phyloP scores from a whole-genome alignment of 2,888 invertebrate species.

The Zygogramma bicolorata region DNA sequence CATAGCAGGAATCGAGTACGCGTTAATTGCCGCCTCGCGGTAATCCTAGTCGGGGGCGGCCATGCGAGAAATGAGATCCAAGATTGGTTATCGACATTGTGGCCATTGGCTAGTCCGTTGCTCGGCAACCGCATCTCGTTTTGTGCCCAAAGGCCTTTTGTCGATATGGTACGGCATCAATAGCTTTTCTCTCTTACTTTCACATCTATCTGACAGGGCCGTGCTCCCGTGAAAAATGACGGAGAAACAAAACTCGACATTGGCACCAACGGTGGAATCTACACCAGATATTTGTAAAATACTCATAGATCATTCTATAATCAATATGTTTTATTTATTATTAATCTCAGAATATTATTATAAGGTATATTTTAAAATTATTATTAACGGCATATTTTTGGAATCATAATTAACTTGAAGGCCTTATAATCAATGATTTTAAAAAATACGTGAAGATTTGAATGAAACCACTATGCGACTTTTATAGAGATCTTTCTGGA shows the following conservation, averaged over 20 bases:
- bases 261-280: no score
- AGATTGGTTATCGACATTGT: conserved; percentile 66
- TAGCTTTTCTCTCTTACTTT: conserved; percentile 9
- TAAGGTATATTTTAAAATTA: no score
- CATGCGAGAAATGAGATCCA: conserved; percentile 67
- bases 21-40: conserved; percentile 56
- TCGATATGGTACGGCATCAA: conserved; percentile 1
- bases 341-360: no score
- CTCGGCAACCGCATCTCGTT: conserved; percentile 61
- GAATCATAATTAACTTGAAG: no score
- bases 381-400: no score
- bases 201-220: background rate
- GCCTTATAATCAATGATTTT: no score
- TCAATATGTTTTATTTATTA: no score
- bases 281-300: no score
- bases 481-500: no score
- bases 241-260: background rate
- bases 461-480: no score
- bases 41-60: conserved; percentile 62
- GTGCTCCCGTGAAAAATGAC: background rate
- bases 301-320: no score
- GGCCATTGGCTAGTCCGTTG: conserved; percentile 64
- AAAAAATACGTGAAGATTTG: no score
- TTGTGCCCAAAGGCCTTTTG: conserved; percentile 35
- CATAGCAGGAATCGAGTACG: background rate